A percentile compares a stretch with the other conserved stretches of the same genome.
phyloP scores from a whole-genome alignment of 2,113 vertebrate genomes.

The Centropus unirufus region DNA sequence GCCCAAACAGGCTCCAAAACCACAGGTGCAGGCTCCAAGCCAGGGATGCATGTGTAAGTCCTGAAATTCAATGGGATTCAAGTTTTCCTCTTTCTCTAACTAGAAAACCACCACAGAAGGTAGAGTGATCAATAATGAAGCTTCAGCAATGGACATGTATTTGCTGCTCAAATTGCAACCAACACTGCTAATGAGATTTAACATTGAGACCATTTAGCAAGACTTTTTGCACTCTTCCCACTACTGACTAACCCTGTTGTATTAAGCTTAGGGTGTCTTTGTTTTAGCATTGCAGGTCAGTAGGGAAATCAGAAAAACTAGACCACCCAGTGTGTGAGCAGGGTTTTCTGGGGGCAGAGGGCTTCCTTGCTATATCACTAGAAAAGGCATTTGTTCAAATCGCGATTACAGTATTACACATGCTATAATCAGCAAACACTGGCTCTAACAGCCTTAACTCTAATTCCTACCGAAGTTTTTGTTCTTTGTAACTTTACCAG shows the following conservation, averaged over 20 bases:
- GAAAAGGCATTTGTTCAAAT: not conserved
- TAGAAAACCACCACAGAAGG: not conserved
- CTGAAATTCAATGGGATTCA: conserved; percentile 12
- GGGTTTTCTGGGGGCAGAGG: not conserved
- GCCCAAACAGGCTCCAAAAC: conserved; percentile 56
- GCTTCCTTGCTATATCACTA: not conserved
- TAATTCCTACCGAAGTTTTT: not conserved
- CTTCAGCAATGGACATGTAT: not conserved
- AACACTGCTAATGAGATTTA: not conserved
- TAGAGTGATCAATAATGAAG: not conserved
- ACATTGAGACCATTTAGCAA: not conserved
- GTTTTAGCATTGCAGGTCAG: not conserved
- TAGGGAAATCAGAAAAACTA: not conserved
- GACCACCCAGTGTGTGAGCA: not conserved
- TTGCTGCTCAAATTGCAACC: not conserved
- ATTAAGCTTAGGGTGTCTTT: not conserved
- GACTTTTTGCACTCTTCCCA: not conserved
- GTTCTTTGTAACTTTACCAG: not conserved
- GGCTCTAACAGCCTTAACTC: not conserved
- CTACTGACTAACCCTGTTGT: not conserved
- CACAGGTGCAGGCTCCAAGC: conserved; percentile 51
- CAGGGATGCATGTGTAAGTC: conserved; percentile 26
- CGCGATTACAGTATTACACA: not conserved
- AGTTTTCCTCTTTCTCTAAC: not conserved
- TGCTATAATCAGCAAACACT: not conserved